These are phyloP conservation scores for Hippoglossus hippoglossus DNA, from an alignment of 2,797 vertebrate species.

Conservation along the genomic window DNA sequence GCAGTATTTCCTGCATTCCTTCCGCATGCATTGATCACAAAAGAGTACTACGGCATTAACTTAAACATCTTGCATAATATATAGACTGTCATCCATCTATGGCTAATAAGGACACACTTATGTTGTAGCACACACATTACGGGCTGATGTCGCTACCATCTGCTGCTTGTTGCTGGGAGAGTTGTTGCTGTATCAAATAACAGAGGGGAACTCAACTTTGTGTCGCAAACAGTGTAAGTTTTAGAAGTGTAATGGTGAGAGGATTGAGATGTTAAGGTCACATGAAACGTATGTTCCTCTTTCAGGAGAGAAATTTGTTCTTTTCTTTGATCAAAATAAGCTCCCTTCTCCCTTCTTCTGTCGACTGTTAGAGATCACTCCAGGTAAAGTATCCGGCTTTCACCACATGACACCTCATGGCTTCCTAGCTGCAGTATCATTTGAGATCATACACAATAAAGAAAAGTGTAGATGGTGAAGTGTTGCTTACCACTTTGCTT, in stretches of 20 bases:
- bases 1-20: conserved; percentile 33
- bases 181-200: conserved; percentile 6
- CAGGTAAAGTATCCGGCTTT: conserved; percentile 3
- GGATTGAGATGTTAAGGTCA: too few species aligned
- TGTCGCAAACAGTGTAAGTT: neutral
- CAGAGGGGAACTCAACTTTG: neutral
- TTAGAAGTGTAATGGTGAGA: neutral
- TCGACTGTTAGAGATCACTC: neutral
- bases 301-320: too few species aligned
- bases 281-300: too few species aligned
- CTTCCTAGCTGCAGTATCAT: too few species aligned
- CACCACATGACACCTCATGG: too few species aligned
- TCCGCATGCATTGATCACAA: neutral
- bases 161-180: conserved; percentile 29
- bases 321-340: neutral
- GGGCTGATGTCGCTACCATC: conserved; percentile 28
- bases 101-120: conserved; percentile 14
- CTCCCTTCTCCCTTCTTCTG: neutral
- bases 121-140: conserved; percentile 21
- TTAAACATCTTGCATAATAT: neutral
- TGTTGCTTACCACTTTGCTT: neutral
- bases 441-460: too few species aligned
- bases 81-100: conserved; percentile 39
- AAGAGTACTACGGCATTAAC: neutral
- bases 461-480: neutral